Evolutionary conservation across 2,888 invertebrate species (phyloP), one percentile per base, ranked within the genome.

Genomic region (Notodonta dromedarius): DNA sequence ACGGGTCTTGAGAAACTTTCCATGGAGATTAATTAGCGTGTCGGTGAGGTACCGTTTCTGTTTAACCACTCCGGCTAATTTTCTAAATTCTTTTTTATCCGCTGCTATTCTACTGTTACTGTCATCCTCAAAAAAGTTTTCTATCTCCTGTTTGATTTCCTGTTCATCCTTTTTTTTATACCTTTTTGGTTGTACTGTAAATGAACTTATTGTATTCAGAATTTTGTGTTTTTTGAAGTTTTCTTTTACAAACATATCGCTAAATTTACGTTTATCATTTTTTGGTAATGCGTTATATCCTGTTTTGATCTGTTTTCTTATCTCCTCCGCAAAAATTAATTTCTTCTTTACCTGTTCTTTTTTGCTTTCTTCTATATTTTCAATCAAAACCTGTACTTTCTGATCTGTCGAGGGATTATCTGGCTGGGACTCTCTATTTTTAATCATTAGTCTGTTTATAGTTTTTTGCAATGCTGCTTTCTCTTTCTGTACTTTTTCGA

Each of bases 41-140:
- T 62, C 63, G 2, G 42, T 40, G 57, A 69, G 54, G 59, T 64
- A 65, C 42, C 63, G 53, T 59, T 58, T 68, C 60, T 68, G 61
- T 57, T 65, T 65, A 56, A 51, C 56, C n/a, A 58, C n/a, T n/a
- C 39, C 39, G 32, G 11, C 39, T 11, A 13, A 14, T 13, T 13
- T 48, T n/a, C 13, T 48, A 48, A 48, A 48, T 48, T 48, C 48
- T n/a, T 54, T 54, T 54, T 54, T 54, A 14, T 39, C 54, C 13
- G 54, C 35, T n/a, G n/a, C 39, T 54, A 54, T n/a, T 54, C n/a
- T 39, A 39, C 35, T 54, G 54, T 54, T 54, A 39, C 35, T 35
- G 39, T 54, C 54, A n/a, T 54, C 54, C 11, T 39, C 39, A 39
- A 24, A 52, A 52, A 52, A 52, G 13, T n/a, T 52, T 32, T 52